Base-by-base conservation (phyloP, 2,888 invertebrate genomes). In the Polydrusus pterygomalis region DNA sequence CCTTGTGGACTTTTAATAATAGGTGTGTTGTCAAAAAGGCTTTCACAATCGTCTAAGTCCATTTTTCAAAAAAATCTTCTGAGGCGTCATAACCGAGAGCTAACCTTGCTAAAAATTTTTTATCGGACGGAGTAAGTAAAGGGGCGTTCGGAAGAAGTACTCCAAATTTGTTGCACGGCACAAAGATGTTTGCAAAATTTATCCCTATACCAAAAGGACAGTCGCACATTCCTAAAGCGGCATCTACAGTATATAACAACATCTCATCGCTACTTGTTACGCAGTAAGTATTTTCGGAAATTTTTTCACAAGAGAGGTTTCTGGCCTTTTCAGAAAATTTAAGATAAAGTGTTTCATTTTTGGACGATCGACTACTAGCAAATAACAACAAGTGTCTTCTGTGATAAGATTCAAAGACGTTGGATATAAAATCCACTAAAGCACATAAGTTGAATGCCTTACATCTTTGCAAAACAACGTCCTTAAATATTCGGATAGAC, bases 321-420 rank as follows among this genome's bases (percentile, higher is more conserved):
- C 45, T 20, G 64, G 40, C 43, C 25, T 64, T 64, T 64, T 64
- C 45, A 64, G 64, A 64, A 58, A 58, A 58, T 30, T 58, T 58
- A 15, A 58, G 13, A 58, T 18, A 30, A 17, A 64, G 25, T 25
- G 25, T 25, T 64, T 43, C 47, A 20, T 64, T 64, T 64, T 20
- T 64, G 63, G 63, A 40, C 63, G 63, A 63, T 34, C 64, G 64
- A 64, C 43, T 47, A 64, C 20, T 64, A 43, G 20, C 45, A 64
- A 64, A 64, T 64, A 64, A 64, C 20, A 64, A 45, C 20, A 64
- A 64, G 15, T 64, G 64, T 64, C 64, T 64, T 64, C 45, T 64
- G 45, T 64, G 64, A 64, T 64, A 25, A 25, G 25, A 25, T 25
- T 25, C 25, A 25, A 25, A 25, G 25, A 25, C 25, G 25, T 25